phyloP scores from a whole-genome alignment of 2,113 vertebrate species.

The Rhea americana region DNA sequence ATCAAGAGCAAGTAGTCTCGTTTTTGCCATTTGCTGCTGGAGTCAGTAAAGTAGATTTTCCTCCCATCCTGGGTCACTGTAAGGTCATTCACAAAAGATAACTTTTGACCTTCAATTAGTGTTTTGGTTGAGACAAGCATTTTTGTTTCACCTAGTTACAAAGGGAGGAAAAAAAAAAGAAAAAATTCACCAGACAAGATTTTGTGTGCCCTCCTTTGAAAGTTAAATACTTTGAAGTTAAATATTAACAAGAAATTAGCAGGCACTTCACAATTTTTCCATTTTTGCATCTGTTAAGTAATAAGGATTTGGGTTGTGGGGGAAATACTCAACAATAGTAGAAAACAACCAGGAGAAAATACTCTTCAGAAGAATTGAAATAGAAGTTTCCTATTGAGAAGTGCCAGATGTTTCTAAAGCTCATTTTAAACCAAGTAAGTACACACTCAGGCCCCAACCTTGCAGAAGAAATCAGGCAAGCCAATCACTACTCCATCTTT shows the following conservation, averaged over 20 bases:
- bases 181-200: neutral
- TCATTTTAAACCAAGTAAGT: neutral
- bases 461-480: neutral
- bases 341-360: neutral
- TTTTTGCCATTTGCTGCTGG: conserved; percentile 96
- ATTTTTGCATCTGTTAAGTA: neutral
- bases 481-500: neutral
- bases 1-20: conserved; percentile 85
- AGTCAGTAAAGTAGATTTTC: conserved; percentile 95
- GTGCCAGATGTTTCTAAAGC: neutral
- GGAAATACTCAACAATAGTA: neutral
- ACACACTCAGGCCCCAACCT: neutral
- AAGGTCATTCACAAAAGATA: conserved; percentile 94
- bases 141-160: conserved; percentile 79
- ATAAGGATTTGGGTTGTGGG: neutral
- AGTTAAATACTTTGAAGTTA: neutral
- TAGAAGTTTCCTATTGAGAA: neutral
- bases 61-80: conserved; percentile 88
- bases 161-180: neutral
- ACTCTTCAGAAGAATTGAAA: neutral
- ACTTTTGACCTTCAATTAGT: conserved; percentile 83
- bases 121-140: conserved; percentile 81
- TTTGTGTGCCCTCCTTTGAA: neutral
- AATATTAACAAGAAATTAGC: neutral
- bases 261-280: neutral